Conservation (phyloP, 2,113 vertebrate genomes). For the Corythaeola cristata region DNA sequence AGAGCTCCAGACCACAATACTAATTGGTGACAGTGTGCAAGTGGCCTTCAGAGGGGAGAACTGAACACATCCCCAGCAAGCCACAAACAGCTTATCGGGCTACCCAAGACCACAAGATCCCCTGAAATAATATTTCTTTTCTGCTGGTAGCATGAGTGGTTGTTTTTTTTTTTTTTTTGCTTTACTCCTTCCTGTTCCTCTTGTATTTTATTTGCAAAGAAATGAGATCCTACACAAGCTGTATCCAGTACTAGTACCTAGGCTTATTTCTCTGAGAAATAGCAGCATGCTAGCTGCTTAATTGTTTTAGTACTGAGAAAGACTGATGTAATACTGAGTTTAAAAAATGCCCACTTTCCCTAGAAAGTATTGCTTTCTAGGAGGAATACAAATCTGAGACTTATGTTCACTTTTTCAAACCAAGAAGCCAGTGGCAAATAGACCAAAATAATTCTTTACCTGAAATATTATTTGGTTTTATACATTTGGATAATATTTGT, state of each 20-base stretch:
- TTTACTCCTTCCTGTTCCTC: not conserved
- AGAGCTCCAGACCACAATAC: not conserved
- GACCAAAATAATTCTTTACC: not conserved
- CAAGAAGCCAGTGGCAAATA: not conserved
- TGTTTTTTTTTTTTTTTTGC: accelerated
- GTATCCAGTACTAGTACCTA: too few species aligned
- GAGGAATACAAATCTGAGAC: not conserved
- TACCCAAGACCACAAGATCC: not conserved
- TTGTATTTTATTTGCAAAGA: not conserved
- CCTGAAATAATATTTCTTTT: not conserved
- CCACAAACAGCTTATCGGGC: not conserved
- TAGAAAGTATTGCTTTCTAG: not conserved
- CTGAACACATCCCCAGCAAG: not conserved
- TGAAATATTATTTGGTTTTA: not conserved
- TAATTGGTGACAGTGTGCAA: constrained; percentile 17
- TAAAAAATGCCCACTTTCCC: not conserved
- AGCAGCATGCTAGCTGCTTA: not conserved
- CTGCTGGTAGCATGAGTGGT: accelerated
- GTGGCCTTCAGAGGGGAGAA: not conserved
- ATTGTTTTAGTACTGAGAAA: not conserved
- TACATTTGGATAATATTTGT: not conserved
- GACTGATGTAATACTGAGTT: not conserved
- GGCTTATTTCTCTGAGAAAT: not conserved
- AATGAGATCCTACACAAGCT: not conserved
- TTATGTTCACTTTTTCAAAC: not conserved